phyloP scores from a whole-genome alignment of 2,797 vertebrate genomes.

The Cetoscarus ocellatus region DNA sequence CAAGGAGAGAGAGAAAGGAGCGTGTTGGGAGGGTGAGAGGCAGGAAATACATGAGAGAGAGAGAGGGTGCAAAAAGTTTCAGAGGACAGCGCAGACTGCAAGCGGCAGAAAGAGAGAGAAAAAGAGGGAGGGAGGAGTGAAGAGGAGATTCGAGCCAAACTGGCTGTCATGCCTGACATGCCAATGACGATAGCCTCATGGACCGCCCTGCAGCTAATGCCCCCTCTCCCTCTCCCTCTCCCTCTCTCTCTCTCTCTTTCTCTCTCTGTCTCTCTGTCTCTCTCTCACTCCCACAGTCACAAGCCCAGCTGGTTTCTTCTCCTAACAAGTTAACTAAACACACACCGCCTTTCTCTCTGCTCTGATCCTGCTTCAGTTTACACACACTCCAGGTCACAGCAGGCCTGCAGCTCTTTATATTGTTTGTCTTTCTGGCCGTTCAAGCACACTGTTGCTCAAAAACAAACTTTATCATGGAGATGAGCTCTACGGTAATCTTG shows the following conservation, averaged over 20 bases:
- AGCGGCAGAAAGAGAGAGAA: slow-evolving; percentile 39
- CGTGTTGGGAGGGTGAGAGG: slow-evolving; percentile 27
- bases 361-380: slow-evolving; percentile 16
- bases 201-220: slow-evolving; percentile 51
- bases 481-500: background rate
- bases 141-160: slow-evolving; percentile 68
- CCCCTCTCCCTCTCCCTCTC: slow-evolving; percentile 4
- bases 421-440: slow-evolving; percentile 3
- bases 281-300: slow-evolving; percentile 23
- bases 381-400: slow-evolving; percentile 20
- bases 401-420: slow-evolving; percentile 16
- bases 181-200: slow-evolving; percentile 75
- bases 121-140: slow-evolving; percentile 47
- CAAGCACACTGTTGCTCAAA: background rate
- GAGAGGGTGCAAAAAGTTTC: slow-evolving; percentile 59
- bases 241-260: background rate
- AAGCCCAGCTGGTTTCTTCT: slow-evolving; percentile 51
- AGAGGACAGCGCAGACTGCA: slow-evolving; percentile 48
- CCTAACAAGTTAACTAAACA: background rate
- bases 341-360: background rate
- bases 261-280: no score
- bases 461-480: background rate
- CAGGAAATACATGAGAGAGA: slow-evolving; percentile 32
- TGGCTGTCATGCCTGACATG: slow-evolving; percentile 73
- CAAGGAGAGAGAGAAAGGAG: slow-evolving; percentile 11